Base-by-base conservation (phyloP, 2,888 invertebrate species). In the Hypolimnas misippus region DNA sequence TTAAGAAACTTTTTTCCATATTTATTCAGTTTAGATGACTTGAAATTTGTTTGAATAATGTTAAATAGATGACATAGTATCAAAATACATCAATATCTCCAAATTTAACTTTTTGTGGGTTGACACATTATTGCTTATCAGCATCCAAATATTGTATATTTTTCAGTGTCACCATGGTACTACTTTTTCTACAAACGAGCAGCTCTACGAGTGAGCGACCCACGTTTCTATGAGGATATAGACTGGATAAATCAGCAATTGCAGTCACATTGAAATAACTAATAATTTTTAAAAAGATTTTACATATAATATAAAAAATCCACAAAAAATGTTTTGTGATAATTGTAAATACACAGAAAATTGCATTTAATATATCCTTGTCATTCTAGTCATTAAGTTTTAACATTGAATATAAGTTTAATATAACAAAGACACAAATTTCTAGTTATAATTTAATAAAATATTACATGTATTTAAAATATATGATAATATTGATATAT, bases 181-280 rank as follows among this genome's bases (percentile, higher is more conserved):
- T 98, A 98, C 83, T 98, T 97, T 82, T 94, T 95, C 76, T 97
- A 97, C 90, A 98, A 98, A 88, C 94, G 97, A 71, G 96, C 98
- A 19, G 96, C 97, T 1, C 92, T 98, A 66, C 93, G 96, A 71
- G 95, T 98, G 67, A 95, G 96, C 73, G 98, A 98, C 90, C 98
- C 98, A 14, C 93, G 97, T 68, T 97, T 97, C 83, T 97, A 98
- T 84, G 96, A 97, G 83, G 97, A 97, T 79, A 94, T 97, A 21
- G 95, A 95, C 76, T 97, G 97, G 97, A 93, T 96, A 73, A 93
- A 94, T 72, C 93, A 93, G 59, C 92, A 91, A 70, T 78, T 89
- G 66, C 83, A 76, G 54, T 68, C 95, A 6, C 82, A 72, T 50
- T 86, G 71, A 69, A 53, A 35, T 29, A 12, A 1, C n/a, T 10